These are phyloP conservation scores for Taenioides sp. DNA, from an alignment of 2,797 vertebrate genomes.

Conservation along the genomic window DNA sequence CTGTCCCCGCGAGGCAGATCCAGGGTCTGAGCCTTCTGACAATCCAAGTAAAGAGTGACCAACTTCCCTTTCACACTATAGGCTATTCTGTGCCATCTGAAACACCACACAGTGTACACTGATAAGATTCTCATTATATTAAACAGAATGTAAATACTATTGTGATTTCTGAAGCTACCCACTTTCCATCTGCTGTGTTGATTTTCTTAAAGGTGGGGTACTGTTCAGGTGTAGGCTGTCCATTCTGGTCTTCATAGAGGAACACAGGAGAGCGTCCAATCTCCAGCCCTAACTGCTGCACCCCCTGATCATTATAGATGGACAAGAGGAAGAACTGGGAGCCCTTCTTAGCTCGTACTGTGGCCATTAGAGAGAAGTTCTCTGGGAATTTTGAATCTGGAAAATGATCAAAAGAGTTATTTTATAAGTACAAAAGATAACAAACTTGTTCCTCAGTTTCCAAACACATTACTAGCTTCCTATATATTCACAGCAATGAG, in stretches of 20 bases:
- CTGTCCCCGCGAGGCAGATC: conserved; percentile 72
- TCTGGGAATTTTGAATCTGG: conserved; percentile 83
- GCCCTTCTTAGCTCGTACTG: conserved; percentile 80
- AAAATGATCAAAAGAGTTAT: conserved; percentile 1
- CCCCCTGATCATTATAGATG: conserved; percentile 81
- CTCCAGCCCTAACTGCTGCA: conserved; percentile 86
- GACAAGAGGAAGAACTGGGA: conserved; percentile 85
- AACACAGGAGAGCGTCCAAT: conserved; percentile 83
- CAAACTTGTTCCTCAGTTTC: too few species aligned
- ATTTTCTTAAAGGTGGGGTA: conserved; percentile 84
- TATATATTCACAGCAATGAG: neutral
- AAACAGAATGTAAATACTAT: neutral
- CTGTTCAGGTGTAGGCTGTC: conserved; percentile 74
- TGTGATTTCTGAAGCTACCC: conserved; percentile 52
- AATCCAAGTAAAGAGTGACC: conserved; percentile 85
- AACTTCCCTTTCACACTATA: conserved; percentile 79
- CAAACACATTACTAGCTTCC: too few species aligned
- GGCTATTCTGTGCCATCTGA: conserved; percentile 91
- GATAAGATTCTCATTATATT: neutral
- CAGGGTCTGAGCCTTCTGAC: conserved; percentile 74
- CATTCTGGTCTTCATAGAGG: conserved; percentile 84
- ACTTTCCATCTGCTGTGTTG: conserved; percentile 90
- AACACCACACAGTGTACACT: conserved; percentile 2
- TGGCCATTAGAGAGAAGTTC: conserved; percentile 87
- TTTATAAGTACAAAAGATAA: neutral